Evolutionary conservation across 2,888 invertebrate species (phyloP), one percentile per base, ranked within the genome.

Genomic region (Xestia sexstrigata): DNA sequence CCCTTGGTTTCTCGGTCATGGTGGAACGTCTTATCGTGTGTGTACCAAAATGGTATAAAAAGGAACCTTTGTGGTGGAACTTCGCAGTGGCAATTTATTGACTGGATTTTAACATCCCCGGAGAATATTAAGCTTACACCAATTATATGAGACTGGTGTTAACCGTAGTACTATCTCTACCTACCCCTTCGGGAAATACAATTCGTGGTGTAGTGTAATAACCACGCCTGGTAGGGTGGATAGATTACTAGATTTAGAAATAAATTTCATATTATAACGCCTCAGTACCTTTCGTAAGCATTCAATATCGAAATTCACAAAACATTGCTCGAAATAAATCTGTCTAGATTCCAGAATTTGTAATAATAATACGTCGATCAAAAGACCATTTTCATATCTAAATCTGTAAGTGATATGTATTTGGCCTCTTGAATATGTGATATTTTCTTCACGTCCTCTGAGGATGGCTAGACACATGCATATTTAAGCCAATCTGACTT

Each of bases 291-390:
- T 47, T n/a, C n/a, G 35, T 45, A 52, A 39, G 3, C 13, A 52
- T 70, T 39, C 47, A 70, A 71, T 70, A 79, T 84, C 70, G 45
- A 60, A 66, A 52, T 79, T 70, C 52, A 60, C n/a, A 42, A 35
- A 60, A 47, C n/a, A 67, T 63, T 68, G n/a, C 20, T 81, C 17
- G 2, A 23, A 60, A 20, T 67, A 71, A 66, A 42, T 79, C 47
- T 6, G 42, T 35, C 1, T 35, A 42, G 30, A 79, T 80, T 52
- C 5, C 49, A 55, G 47, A 45, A 58, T 79, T 60, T 62, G n/a
- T 84, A 39, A 60, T 47, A 81, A 58, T 35, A 45, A 45, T 15
- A 58, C 26, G 47, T 52, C 45, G 23, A 67, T 55, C 62, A 39
- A 62, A 60, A 62, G 11, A 55, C 5, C 58, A 52, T 66, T 80